Evolutionary conservation across 1,140 invertebrate genomes (phyloP).

Genomic region (Neomicropteryx cornuta): DNA sequence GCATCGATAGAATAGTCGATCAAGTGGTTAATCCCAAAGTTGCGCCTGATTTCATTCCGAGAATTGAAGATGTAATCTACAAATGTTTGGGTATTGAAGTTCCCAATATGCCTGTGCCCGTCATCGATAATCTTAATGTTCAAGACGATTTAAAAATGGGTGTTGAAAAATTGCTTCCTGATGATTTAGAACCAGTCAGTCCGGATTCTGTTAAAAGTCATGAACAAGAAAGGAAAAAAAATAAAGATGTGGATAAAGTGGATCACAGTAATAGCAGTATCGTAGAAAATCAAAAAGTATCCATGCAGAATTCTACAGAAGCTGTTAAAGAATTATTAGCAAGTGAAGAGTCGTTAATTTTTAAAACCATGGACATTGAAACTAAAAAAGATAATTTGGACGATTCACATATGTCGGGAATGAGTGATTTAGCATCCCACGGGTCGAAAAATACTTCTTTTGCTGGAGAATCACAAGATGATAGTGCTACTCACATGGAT

Average conservation of each 20-base stretch:
- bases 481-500: too few species aligned
- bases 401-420: conserved; percentile 46
- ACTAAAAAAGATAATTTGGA: conserved; percentile 19
- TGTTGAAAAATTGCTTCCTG: conserved; percentile 45
- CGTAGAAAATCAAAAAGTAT: conserved; percentile 24
- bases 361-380: conserved; percentile 45
- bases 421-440: conserved; percentile 46
- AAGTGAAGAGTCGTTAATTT: too few species aligned
- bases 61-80: conserved; percentile 85
- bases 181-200: conserved; percentile 66
- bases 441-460: conserved; percentile 23
- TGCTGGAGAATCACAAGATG: conserved; percentile 2
- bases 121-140: background rate
- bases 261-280: conserved; percentile 15
- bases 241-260: conserved; percentile 17
- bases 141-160: conserved; percentile 8
- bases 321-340: conserved; percentile 55
- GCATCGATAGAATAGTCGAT: conserved; percentile 87
- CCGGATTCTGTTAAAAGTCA: conserved; percentile 56
- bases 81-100: conserved; percentile 73
- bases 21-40: conserved; percentile 93
- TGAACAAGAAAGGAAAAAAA: conserved; percentile 28
- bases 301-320: conserved; percentile 41
- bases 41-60: conserved; percentile 72
- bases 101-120: conserved; percentile 22